Percentiles rank a stretch among this genome's conserved stretches.
These are phyloP conservation scores for Suillia variegata DNA, from an alignment of 2,888 invertebrate species.

Conservation along the genomic window DNA sequence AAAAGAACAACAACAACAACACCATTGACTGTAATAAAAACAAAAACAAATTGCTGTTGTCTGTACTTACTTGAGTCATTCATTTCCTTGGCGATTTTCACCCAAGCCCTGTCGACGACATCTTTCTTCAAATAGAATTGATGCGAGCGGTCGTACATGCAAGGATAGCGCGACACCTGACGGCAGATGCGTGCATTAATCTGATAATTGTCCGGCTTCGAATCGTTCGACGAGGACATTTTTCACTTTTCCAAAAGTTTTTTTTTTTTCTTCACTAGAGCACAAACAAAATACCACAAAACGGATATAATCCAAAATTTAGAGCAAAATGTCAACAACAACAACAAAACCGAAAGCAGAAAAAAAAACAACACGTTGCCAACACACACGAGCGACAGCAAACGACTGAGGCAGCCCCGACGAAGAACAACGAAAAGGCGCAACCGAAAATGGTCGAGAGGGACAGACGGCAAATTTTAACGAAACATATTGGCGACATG, in stretches of 20 bases:
- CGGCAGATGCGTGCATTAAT: constrained; percentile 52
- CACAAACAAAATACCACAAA: constrained; percentile 12
- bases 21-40: neutral
- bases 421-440: neutral
- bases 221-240: constrained; percentile 6
- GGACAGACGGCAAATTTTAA: neutral
- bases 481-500: neutral
- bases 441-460: neutral
- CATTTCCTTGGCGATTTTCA: constrained; percentile 49
- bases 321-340: neutral
- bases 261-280: neutral
- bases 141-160: constrained; percentile 55
- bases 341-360: constrained; percentile 5
- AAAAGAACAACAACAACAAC: neutral
- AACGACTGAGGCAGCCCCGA: neutral
- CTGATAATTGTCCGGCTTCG: constrained; percentile 45
- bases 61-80: constrained; percentile 49
- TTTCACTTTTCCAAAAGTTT: constrained; percentile 4
- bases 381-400: constrained; percentile 7
- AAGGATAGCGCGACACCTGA: constrained; percentile 48
- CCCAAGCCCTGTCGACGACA: constrained; percentile 50
- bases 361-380: neutral
- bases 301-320: neutral
- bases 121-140: constrained; percentile 49
- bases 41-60: neutral